These are phyloP conservation scores for Pollenia griseotomentosa DNA, from an alignment of 2,888 invertebrate genomes.

Conservation along the genomic window DNA sequence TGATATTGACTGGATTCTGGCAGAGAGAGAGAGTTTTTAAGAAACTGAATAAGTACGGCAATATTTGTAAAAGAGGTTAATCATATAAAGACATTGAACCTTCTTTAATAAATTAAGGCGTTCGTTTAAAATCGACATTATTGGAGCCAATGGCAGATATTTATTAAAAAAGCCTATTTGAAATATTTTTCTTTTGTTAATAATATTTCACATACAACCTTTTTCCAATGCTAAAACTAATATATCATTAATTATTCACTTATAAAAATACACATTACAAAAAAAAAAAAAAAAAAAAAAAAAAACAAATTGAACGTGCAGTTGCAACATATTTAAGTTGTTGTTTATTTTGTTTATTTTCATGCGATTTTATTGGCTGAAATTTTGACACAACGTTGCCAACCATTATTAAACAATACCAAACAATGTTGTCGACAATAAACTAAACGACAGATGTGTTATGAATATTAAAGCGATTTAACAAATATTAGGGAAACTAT, in stretches of 20 bases:
- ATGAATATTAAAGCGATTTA: constrained; percentile 47
- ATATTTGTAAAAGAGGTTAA: too few relatives aligned
- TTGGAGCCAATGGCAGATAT: too few relatives aligned
- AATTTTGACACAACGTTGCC: constrained; percentile 32
- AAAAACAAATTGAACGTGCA: not conserved
- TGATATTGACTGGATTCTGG: too few relatives aligned
- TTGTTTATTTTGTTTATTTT: constrained; percentile 3
- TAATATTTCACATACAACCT: too few relatives aligned
- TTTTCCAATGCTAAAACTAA: too few relatives aligned
- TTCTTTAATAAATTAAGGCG: too few relatives aligned
- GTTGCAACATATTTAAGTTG: constrained; percentile 25
- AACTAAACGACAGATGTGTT: constrained; percentile 39
- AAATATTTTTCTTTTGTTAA: too few relatives aligned
- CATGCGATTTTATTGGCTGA: not conserved
- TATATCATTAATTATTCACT: not conserved
- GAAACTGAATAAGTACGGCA: too few relatives aligned
- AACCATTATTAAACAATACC: not conserved
- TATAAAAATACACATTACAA: not conserved
- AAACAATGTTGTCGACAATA: not conserved
- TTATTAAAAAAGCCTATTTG: too few relatives aligned
- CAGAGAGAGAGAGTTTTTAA: too few relatives aligned
- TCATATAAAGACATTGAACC: too few relatives aligned
- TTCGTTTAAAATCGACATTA: too few relatives aligned
- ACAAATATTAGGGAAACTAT: not conserved
- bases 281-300: not conserved